These are phyloP conservation scores for Exaiptasia diaphana DNA, from an alignment of 64 coral and sea anemone genomes.

Conservation along the genomic window DNA sequence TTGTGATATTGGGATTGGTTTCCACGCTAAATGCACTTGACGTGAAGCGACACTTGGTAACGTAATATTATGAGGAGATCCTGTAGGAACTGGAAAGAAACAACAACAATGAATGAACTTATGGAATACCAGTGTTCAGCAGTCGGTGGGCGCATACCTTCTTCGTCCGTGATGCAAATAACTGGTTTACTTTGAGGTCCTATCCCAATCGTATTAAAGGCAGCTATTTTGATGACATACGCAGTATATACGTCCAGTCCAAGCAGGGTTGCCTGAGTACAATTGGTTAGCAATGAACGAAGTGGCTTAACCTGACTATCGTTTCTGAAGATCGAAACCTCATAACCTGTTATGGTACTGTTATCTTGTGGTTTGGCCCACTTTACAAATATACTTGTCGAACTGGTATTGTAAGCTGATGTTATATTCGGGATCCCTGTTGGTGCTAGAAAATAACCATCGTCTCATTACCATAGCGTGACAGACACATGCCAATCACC, in stretches of 20 bases:
- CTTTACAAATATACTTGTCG: not conserved
- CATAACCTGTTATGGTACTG: not conserved
- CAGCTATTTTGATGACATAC: conserved; percentile 21
- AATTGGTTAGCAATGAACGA: not conserved
- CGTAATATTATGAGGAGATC: not conserved
- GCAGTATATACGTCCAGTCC: not conserved
- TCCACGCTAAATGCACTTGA: not conserved
- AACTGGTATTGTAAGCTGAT: conserved; percentile 13
- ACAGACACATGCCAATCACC: too few species aligned
- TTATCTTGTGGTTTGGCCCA: not conserved
- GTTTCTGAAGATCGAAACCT: not conserved
- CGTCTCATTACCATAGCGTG: too few species aligned
- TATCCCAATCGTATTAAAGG: not conserved
- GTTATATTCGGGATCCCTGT: not conserved
- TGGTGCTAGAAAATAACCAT: not conserved
- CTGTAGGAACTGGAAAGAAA: not conserved
- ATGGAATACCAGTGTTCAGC: not conserved
- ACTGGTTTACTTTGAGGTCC: not conserved
- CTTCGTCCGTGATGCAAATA: conserved; percentile 23
- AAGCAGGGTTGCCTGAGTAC: not conserved
- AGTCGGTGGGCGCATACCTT: conserved; percentile 10
- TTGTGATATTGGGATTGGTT: not conserved
- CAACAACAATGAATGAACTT: not conserved
- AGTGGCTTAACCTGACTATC: not conserved
- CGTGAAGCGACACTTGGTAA: not conserved